phyloP scores from a whole-genome alignment of 2,797 vertebrate genomes.

The Taeniopygia guttata region DNA sequence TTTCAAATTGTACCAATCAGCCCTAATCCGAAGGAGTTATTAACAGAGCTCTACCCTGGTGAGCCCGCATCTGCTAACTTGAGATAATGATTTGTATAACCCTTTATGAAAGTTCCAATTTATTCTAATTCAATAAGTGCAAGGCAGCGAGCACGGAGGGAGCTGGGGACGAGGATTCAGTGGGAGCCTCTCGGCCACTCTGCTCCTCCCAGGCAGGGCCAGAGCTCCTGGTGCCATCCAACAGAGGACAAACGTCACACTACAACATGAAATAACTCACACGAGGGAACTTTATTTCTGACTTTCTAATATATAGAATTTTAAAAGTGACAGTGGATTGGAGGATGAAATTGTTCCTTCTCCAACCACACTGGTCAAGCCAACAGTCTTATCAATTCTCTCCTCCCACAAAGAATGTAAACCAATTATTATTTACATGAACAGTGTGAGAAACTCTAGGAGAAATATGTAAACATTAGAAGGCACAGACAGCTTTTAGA shows the following conservation, averaged over 20 bases:
- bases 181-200: neutral
- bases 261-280: no score
- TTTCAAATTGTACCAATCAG: constrained; percentile 84
- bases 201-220: neutral
- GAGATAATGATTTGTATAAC: constrained; percentile 84
- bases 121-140: constrained; percentile 81
- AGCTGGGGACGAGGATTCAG: neutral
- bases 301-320: no score
- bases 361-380: no score
- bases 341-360: no score
- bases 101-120: constrained; percentile 81
- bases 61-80: constrained; percentile 79
- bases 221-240: neutral
- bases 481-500: no score
- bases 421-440: no score
- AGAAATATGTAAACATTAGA: no score
- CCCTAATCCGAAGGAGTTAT: constrained; percentile 81
- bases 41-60: constrained; percentile 80
- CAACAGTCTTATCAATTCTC: no score
- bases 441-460: no score
- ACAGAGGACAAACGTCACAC: neutral
- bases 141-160: constrained; percentile 55
- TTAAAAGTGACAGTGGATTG: no score
- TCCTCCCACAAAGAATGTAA: no score
- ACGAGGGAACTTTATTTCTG: no score